These are phyloP conservation scores for Sarcophaga caerulescens DNA, from an alignment of 2,888 invertebrate genomes.

Conservation along the genomic window DNA sequence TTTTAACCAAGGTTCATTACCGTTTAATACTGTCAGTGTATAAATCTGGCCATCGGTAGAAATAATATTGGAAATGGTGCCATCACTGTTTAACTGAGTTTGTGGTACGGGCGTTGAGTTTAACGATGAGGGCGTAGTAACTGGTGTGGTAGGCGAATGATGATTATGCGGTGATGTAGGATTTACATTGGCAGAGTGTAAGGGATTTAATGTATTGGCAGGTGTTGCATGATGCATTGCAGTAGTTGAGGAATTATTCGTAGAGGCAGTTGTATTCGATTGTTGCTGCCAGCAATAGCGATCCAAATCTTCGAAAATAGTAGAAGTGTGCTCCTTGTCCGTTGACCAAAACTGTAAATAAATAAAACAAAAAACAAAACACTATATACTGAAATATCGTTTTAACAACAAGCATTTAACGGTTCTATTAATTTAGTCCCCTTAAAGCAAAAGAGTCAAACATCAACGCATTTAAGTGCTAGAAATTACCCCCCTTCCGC, in stretches of 20 bases:
- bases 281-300: slow-evolving; percentile 91
- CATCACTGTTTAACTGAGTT: slow-evolving; percentile 74
- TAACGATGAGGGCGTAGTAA: slow-evolving; percentile 56
- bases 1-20: slow-evolving; percentile 86
- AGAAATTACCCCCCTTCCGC: neutral
- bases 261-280: slow-evolving; percentile 76
- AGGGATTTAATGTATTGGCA: slow-evolving; percentile 78
- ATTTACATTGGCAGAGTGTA: slow-evolving; percentile 61
- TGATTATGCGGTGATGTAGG: slow-evolving; percentile 67
- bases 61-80: slow-evolving; percentile 76
- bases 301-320: slow-evolving; percentile 91
- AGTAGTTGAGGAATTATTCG: slow-evolving; percentile 71
- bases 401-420: slow-evolving; percentile 1
- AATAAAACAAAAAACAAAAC: slow-evolving; percentile 6
- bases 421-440: neutral
- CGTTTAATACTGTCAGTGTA: slow-evolving; percentile 92
- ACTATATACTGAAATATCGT: neutral
- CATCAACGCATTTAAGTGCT: slow-evolving; percentile 39
- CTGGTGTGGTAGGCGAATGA: slow-evolving; percentile 69
- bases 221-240: slow-evolving; percentile 78
- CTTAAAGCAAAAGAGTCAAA: neutral
- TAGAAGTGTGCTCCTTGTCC: slow-evolving; percentile 85
- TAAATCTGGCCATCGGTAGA: slow-evolving; percentile 91
- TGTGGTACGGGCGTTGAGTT: slow-evolving; percentile 71
- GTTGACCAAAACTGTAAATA: slow-evolving; percentile 80